Evolutionary conservation across 2,113 vertebrate species (phyloP), one percentile per base, ranked within the genome.

Genomic region (Pandion haliaetus): DNA sequence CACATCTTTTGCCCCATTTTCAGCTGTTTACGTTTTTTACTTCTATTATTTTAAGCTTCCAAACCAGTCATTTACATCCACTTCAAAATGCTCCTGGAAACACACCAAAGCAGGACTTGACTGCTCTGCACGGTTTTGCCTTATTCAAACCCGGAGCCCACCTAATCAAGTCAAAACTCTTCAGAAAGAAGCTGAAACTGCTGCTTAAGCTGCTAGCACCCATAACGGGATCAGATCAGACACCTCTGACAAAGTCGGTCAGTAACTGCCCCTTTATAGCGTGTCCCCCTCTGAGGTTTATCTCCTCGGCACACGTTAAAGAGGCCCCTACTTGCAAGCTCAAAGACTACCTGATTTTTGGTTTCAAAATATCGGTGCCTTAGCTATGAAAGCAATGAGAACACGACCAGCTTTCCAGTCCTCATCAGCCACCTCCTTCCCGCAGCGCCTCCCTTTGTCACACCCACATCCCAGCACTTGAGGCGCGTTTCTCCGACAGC

Each of bases 201-300:
- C 44, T 76, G 17, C 58, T 86, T 82, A 42, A 85, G 66, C 29
- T n/a, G 21, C 65, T 58, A 18, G 15, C 8, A 40, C 7, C 34
- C 7, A 0, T 58, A n/a, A 6, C 0, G 0, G 29, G n/a, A 50
- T 81, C 11, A 49, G 42, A 34, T 57, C 69, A 77, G 78, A 71
- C 44, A 72, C 38, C 26, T 59, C 58, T 50, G 61, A 42, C 31
- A 38, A 84, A 62, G 62, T 31, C 62, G 23, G 42, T n/a, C 45
- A 26, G 73, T 24, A 52, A 31, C 24, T 28, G 17, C 36, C 19
- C 40, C 42, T 42, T 34, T n/a, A 45, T 1, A 84, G 16, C 2
- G 0, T 3, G 19, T 21, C 76, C 40, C 63, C 28, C 71, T 86
- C 57, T 21, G 44, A 66, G 17, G 32, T 78, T 71, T 70, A 36